Conservation (phyloP, 2,113 vertebrate genomes). For the Fregata magnificens region DNA sequence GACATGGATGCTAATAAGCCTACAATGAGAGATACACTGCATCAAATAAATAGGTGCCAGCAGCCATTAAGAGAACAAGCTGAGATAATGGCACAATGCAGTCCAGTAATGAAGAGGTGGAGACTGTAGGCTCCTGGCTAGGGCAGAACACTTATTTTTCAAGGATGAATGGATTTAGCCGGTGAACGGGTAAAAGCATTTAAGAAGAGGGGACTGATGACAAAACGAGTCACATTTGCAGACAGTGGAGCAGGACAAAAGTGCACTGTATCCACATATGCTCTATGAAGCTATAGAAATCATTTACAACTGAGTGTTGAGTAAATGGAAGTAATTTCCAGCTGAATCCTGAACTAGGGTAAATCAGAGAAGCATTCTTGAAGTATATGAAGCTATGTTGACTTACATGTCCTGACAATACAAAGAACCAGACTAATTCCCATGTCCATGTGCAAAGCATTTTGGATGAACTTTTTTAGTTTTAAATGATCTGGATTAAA, state of each 20-base stretch:
- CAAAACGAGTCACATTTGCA: neutral
- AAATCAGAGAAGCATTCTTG: neutral
- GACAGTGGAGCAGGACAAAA: neutral
- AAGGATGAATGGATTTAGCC: neutral
- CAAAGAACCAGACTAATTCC: neutral
- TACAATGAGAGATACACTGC: neutral
- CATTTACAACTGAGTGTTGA: neutral
- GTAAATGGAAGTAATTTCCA: neutral
- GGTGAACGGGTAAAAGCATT: neutral
- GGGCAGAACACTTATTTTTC: neutral
- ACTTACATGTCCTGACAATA: neutral
- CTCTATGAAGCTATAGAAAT: neutral
- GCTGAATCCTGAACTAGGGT: neutral
- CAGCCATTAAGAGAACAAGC: constrained; percentile 1
- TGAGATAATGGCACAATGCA: neutral
- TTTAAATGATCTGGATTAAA: neutral
- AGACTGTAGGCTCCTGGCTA: neutral
- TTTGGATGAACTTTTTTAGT: neutral
- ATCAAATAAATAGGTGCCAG: constrained; percentile 25
- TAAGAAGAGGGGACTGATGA: neutral
- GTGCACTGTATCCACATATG: neutral
- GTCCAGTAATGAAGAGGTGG: neutral
- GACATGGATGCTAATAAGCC: constrained; percentile 27
- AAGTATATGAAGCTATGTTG: neutral
- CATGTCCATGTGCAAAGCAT: neutral